These are phyloP conservation scores for Oryzias sinensis DNA, from an alignment of 2,797 vertebrate genomes.

Conservation along the genomic window DNA sequence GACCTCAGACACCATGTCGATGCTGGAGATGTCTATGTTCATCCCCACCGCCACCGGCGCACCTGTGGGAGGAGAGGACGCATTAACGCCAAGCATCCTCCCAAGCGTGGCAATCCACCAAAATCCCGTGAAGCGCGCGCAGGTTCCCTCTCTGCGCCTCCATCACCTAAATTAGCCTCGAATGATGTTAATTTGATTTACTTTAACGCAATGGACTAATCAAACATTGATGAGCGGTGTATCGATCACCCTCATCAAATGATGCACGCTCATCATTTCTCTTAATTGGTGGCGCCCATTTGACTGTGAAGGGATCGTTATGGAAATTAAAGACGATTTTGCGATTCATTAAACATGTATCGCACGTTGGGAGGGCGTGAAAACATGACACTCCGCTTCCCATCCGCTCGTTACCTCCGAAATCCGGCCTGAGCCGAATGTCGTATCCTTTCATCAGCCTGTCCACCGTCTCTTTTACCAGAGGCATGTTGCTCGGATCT, in stretches of 20 bases:
- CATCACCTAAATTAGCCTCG: conserved; percentile 25
- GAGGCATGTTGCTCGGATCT: conserved; percentile 98
- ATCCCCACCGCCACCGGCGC: conserved; percentile 96
- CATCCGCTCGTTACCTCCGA: conserved; percentile 88
- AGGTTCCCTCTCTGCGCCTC: conserved; percentile 58
- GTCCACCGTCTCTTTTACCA: conserved; percentile 99
- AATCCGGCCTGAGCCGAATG: conserved; percentile 99
- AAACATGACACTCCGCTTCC: conserved; percentile 58
- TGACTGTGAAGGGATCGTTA: conserved; percentile 60
- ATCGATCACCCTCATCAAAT: conserved; percentile 62
- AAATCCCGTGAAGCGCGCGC: conserved; percentile 48
- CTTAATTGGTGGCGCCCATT: conserved; percentile 54
- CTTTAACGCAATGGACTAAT: conserved; percentile 35
- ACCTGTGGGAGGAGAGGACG: conserved; percentile 78
- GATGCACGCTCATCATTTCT: conserved; percentile 48
- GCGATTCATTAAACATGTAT: conserved; percentile 73
- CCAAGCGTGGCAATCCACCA: conserved; percentile 60
- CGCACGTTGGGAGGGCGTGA: conserved; percentile 65
- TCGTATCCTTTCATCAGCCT: conserved; percentile 99
- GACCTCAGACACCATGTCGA: conserved; percentile 99
- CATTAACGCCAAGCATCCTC: conserved; percentile 44
- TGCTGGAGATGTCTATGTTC: conserved; percentile 98
- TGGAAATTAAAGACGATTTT: conserved; percentile 71
- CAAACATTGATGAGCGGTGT: conserved; percentile 51
- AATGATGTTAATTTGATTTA: conserved; percentile 38